A percentile compares a stretch with the other conserved stretches of the same genome.
Evolutionary conservation across 2,113 vertebrate species (phyloP).

Genomic region (Marmota monax): DNA sequence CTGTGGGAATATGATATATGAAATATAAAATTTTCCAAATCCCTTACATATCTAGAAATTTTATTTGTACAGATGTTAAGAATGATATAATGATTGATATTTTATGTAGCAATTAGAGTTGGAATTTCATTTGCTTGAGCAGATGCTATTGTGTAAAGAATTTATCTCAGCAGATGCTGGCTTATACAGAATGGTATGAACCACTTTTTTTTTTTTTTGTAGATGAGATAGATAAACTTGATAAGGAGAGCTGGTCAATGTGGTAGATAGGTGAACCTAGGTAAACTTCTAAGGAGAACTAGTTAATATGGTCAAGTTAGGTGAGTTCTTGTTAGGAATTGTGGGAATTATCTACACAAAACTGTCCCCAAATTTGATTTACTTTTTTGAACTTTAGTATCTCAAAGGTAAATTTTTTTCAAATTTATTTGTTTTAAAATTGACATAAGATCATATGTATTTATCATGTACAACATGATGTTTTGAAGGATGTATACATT

Average conservation of each 20-base stretch:
- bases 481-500: background rate
- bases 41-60: constrained; percentile 55
- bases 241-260: background rate
- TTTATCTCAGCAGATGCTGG: constrained; percentile 53
- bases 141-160: constrained; percentile 65
- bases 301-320: background rate
- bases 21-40: constrained; percentile 56
- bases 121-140: constrained; percentile 72
- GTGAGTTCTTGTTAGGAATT: background rate
- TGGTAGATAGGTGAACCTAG: background rate
- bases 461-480: background rate
- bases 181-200: background rate
- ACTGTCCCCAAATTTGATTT: background rate
- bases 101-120: constrained; percentile 66
- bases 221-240: background rate
- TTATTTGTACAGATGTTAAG: constrained; percentile 75
- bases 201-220: background rate
- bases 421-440: background rate
- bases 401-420: background rate
- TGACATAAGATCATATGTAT: background rate
- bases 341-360: background rate
- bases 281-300: background rate
- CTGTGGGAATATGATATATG: constrained; percentile 59
- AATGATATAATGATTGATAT: constrained; percentile 52
- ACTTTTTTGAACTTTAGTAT: background rate